Base-by-base conservation (phyloP, 1,140 invertebrate species). In the Nasonia giraulti region DNA sequence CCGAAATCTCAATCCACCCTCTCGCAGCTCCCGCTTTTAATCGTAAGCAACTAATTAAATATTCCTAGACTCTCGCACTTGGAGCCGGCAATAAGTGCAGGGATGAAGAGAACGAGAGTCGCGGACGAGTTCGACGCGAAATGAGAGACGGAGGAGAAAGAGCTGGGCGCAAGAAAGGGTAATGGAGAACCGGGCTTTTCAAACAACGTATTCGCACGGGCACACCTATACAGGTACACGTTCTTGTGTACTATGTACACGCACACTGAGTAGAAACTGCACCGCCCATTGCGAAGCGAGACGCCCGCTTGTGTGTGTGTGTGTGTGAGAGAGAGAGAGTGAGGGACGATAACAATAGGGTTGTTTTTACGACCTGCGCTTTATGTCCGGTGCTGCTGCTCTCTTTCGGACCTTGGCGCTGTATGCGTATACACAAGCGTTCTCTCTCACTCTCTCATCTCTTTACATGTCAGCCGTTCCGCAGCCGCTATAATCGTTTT, bases 311-410 rank as follows among this genome's bases (percentile, higher is more conserved):
- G 17, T 7, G 44, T 7, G 81, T 20, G 71, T n/a, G n/a, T n/a
- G n/a, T n/a, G n/a, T 40, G 44, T 3, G 31, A 66, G 31, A 50
- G 27, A 74, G 37, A n/a, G 55, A 68, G n/a, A 86, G 87, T 27
- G 55, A 86, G 89, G 87, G 87, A 88, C 88, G 88, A 90, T 90
- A 91, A 91, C 90, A 92, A 90, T 90, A 88, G 89, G 89, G 87
- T 90, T 92, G 90, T 90, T 91, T 92, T 91, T 92, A 91, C 89
- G 91, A 91, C 76, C 88, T 82, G 83, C 87, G 86, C 87, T 87
- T 89, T 88, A 87, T 88, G 82, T 62, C 82, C 66, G 20, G 17
- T n/a, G 78, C 33, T 40, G 47, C 23, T 78, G 27, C 62, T 77
- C 31, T 69, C 69, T 87, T 86, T 74, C 74, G 31, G 27, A 40